phyloP scores from a whole-genome alignment of 2,888 invertebrate genomes.

The Chymomyza caudatula region DNA sequence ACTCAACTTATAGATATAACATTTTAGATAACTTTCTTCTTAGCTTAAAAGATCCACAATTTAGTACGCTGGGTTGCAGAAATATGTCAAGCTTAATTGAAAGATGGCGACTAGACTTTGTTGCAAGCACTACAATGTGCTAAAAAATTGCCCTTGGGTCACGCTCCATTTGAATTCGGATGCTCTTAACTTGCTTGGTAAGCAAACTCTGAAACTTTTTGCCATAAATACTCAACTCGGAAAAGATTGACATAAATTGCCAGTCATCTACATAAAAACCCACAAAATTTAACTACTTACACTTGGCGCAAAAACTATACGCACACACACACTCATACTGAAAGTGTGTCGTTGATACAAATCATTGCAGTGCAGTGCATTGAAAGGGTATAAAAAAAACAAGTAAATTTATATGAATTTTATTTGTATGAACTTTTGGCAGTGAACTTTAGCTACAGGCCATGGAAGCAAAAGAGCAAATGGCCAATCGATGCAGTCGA shows the following conservation, averaged over 20 bases:
- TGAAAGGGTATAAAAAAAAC: slow-evolving; percentile 15
- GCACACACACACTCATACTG: neutral
- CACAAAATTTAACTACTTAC: neutral
- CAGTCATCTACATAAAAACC: neutral
- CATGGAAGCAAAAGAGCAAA: slow-evolving; percentile 21
- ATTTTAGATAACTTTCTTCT: no score
- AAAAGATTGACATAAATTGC: neutral
- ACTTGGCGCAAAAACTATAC: neutral
- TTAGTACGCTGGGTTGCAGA: neutral
- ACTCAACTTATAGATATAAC: no score
- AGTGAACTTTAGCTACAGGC: slow-evolving; percentile 15
- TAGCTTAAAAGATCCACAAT: no score
- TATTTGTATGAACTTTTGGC: slow-evolving; percentile 44
- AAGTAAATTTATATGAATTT: slow-evolving; percentile 54
- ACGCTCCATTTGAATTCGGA: slow-evolving; percentile 13
- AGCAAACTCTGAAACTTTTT: slow-evolving; percentile 15
- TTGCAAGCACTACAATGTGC: neutral
- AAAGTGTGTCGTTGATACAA: slow-evolving; percentile 35
- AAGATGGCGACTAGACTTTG: neutral
- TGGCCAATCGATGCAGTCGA: slow-evolving; percentile 13
- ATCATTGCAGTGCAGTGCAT: slow-evolving; percentile 38
- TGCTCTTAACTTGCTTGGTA: slow-evolving; percentile 13
- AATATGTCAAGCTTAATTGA: neutral
- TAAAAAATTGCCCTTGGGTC: slow-evolving; percentile 12
- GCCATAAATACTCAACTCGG: neutral